Conservation (phyloP, 2,888 invertebrate genomes). For the Thecophora atra region DNA sequence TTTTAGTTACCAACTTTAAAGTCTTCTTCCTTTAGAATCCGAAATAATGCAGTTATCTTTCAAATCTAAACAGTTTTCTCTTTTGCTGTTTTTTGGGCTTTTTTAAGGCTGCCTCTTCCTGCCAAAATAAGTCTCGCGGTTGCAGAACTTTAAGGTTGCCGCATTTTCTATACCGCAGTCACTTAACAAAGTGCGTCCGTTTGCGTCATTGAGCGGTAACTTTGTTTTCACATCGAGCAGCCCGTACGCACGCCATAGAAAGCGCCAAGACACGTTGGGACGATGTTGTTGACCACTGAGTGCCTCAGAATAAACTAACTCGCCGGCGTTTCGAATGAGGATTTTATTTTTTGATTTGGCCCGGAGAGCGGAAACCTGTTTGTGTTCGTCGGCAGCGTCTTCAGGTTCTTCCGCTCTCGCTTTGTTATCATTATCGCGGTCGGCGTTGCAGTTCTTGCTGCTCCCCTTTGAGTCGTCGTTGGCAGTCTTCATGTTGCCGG, state of each 20-base stretch:
- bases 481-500: background rate
- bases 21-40: constrained; percentile 7
- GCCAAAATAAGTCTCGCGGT: constrained; percentile 67
- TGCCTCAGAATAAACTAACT: constrained; percentile 58
- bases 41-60: background rate
- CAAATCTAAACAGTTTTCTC: background rate
- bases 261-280: constrained; percentile 60
- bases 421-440: constrained; percentile 28
- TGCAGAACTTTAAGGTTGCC: constrained; percentile 76
- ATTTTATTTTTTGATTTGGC: constrained; percentile 23
- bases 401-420: constrained; percentile 2
- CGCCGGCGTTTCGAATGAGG: constrained; percentile 49
- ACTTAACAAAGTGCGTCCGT: constrained; percentile 72
- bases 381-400: constrained; percentile 30
- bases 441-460: constrained; percentile 32
- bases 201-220: constrained; percentile 66
- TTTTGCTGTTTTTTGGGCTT: constrained; percentile 4
- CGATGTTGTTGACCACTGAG: constrained; percentile 59
- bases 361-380: constrained; percentile 40
- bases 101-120: constrained; percentile 52
- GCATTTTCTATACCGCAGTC: constrained; percentile 78
- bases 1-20: constrained; percentile 39
- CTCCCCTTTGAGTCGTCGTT: background rate
- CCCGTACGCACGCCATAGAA: constrained; percentile 62
- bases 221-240: constrained; percentile 65